Base-by-base conservation (phyloP, 2,797 vertebrate genomes). In the Tauraco hartlaubi region DNA sequence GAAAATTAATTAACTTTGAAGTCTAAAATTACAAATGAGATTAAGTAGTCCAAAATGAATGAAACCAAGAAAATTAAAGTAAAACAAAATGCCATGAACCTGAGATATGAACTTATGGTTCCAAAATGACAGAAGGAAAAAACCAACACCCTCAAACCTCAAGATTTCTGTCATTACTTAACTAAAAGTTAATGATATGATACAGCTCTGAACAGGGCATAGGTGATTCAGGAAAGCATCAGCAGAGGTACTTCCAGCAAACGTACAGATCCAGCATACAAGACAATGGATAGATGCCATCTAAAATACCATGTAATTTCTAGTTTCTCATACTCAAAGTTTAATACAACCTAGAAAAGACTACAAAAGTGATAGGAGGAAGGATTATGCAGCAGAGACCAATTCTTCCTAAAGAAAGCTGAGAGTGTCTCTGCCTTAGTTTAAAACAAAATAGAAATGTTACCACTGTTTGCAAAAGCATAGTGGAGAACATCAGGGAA, bases 21-120 rank as follows among this genome's bases (percentile, higher is more conserved):
- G 44, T 71, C 37, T 77, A 68, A 80, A 68, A 85, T 35, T 83
- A 77, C 49, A 94, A 91, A 76, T 82, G 37, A 64, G 62, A 91
- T 94, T 79, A 94, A 71, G 44, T 21, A 81, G 68, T 67, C 49
- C 39, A 84, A 90, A 90, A 84, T 75, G n/a, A 93, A 71, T 29
- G 19, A 88, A 78, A 85, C 14, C 7, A 56, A 22, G n/a, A 71
- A 85, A 91, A 88, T n/a, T 9, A 25, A 66, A 64, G 58, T 74
- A 72, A 77, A 94, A 64, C 41, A 85, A 64, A 85, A 52, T 37
- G 15, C 33, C 44, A 67, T 21, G 63, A 93, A 63, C 39, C 6
- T 44, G 9, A 84, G 31, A 79, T 39, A 62, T 10, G 29, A 92
- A 84, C 11, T 43, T 39, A 37, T 25, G 68, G 51, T 56, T 94